Evolutionary conservation across 2,797 vertebrate species (phyloP).

Genomic region (Etheostoma perlongum): DNA sequence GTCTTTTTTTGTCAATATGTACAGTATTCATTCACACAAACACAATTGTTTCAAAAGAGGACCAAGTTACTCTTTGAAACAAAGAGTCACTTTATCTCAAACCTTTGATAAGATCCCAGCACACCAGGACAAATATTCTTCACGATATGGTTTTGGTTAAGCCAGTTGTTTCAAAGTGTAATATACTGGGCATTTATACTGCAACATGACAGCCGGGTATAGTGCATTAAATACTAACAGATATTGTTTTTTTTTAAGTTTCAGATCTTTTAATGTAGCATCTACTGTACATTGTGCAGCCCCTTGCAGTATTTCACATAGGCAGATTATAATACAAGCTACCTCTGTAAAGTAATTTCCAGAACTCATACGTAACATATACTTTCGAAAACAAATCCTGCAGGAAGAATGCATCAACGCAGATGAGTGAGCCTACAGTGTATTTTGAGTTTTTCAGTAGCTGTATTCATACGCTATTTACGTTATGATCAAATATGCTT

Average conservation of each 20-base stretch:
- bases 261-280: neutral
- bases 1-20: neutral
- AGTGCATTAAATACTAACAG: neutral
- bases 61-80: neutral
- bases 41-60: neutral
- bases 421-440: neutral
- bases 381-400: neutral
- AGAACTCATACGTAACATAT: conserved; percentile 4
- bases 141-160: neutral
- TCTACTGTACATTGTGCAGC: neutral
- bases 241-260: neutral
- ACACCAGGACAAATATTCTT: neutral
- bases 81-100: conserved; percentile 1
- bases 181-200: no score
- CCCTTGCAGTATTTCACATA: neutral
- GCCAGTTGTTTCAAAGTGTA: neutral
- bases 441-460: neutral
- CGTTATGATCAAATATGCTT: neutral
- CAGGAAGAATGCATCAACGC: neutral
- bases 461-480: neutral
- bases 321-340: conserved; percentile 2
- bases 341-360: conserved; percentile 4
- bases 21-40: neutral
- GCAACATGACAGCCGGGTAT: neutral
- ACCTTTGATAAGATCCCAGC: neutral